Evolutionary conservation across 1,140 invertebrate species (phyloP).

Genomic region (Neodiprion fabricii): DNA sequence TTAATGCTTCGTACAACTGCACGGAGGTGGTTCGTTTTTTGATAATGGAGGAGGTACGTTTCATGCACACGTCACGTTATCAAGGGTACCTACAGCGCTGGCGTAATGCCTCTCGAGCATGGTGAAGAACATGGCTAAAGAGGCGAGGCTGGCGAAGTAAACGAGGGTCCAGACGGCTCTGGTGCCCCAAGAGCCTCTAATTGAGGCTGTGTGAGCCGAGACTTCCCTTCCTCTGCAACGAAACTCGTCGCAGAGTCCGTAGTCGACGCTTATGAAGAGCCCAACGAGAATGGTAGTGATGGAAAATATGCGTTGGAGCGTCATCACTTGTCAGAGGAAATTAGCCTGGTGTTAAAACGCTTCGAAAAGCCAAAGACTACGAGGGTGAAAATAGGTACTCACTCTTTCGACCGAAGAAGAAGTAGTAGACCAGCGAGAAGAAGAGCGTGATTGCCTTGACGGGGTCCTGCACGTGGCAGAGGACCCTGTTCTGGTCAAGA

Average conservation of each 20-base stretch:
- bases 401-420: conserved; percentile 69
- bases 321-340: conserved; percentile 61
- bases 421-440: conserved; percentile 67
- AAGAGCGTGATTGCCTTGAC: conserved; percentile 66
- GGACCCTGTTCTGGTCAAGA: conserved; percentile 58
- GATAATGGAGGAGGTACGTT: no score
- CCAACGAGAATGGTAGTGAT: conserved; percentile 66
- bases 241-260: conserved; percentile 69
- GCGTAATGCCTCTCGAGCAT: conserved; percentile 59
- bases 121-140: conserved; percentile 64
- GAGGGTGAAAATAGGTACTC: conserved; percentile 39
- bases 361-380: conserved; percentile 8
- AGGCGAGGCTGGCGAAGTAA: conserved; percentile 62
- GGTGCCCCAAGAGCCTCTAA: conserved; percentile 60
- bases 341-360: conserved; percentile 18
- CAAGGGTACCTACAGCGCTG: conserved; percentile 38
- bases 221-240: conserved; percentile 64
- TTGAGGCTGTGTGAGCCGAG: conserved; percentile 44
- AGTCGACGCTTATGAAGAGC: conserved; percentile 68
- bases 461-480: conserved; percentile 69
- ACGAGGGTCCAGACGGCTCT: conserved; percentile 65
- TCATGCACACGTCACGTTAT: no score
- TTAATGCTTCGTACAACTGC: no score
- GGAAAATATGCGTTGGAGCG: conserved; percentile 66
- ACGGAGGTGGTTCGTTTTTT: no score